phyloP scores from a whole-genome alignment of 2,888 invertebrate species.

The Phyllotreta cruciferae region DNA sequence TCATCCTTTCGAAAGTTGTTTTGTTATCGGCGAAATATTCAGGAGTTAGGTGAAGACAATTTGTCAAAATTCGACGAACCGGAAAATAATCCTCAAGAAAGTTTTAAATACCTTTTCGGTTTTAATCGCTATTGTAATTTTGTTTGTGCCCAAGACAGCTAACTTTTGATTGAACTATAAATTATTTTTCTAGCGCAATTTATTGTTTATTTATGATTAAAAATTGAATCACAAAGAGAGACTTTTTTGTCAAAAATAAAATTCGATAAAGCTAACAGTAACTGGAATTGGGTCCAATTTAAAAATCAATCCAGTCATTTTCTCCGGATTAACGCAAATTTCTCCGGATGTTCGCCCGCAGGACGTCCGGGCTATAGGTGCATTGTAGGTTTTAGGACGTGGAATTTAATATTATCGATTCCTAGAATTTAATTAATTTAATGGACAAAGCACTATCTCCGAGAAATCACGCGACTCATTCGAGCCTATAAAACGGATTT shows the following conservation, averaged over 20 bases:
- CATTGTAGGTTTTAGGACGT: slow-evolving; percentile 15
- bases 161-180: background rate
- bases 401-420: slow-evolving; percentile 28
- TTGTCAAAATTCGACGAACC: slow-evolving; percentile 27
- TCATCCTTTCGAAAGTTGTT: slow-evolving; percentile 22
- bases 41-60: slow-evolving; percentile 24
- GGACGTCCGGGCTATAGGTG: background rate
- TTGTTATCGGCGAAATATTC: slow-evolving; percentile 24
- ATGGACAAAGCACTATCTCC: slow-evolving; percentile 16
- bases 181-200: slow-evolving; percentile 21
- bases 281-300: too few species aligned
- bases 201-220: too few species aligned
- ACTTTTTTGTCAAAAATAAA: too few species aligned
- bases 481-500: too few species aligned
- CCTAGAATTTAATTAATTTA: slow-evolving; percentile 27
- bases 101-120: slow-evolving; percentile 17
- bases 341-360: too few species aligned
- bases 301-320: too few species aligned
- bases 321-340: too few species aligned
- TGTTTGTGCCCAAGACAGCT: slow-evolving; percentile 6
- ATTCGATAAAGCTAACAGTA: too few species aligned
- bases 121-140: slow-evolving; percentile 12
- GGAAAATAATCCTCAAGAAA: slow-evolving; percentile 23
- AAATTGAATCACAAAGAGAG: too few species aligned
- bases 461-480: slow-evolving; percentile 1